phyloP scores from a whole-genome alignment of 2,888 invertebrate genomes.

The Andrena minutula region DNA sequence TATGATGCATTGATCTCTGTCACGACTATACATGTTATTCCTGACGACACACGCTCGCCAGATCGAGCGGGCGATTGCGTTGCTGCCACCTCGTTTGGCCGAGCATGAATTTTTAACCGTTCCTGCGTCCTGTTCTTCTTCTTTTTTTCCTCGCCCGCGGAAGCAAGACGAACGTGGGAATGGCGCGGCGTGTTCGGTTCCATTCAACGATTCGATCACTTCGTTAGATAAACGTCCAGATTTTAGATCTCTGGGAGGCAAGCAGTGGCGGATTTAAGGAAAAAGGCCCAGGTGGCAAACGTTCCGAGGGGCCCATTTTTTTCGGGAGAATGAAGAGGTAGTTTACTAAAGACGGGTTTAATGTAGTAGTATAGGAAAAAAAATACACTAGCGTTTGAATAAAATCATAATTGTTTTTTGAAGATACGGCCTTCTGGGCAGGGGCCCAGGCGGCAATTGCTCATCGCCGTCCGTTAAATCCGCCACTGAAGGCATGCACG shows the following conservation, averaged over 20 bases:
- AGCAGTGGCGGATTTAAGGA: too few relatives aligned
- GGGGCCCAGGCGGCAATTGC: too few relatives aligned
- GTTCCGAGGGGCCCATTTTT: too few relatives aligned
- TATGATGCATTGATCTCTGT: constrained; percentile 35
- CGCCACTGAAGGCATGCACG: background rate
- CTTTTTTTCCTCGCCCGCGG: background rate
- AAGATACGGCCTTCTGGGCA: too few relatives aligned
- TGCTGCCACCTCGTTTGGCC: background rate
- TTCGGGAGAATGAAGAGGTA: too few relatives aligned
- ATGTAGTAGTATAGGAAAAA: too few relatives aligned
- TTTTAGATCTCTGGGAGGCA: constrained; percentile 6
- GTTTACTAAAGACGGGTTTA: too few relatives aligned
- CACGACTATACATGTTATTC: background rate
- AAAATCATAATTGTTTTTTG: too few relatives aligned
- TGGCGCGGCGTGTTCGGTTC: background rate
- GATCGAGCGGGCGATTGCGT: background rate
- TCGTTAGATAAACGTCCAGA: constrained; percentile 38
- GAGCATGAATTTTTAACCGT: constrained; percentile 5
- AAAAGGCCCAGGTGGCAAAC: too few relatives aligned
- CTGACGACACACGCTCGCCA: background rate
- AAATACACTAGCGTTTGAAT: too few relatives aligned
- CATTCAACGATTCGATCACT: constrained; percentile 35
- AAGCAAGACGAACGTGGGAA: constrained; percentile 37
- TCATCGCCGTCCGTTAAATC: too few relatives aligned
- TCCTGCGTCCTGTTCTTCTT: background rate